Percentiles rank a stretch among this genome's conserved stretches.
Evolutionary conservation across 2,113 vertebrate species (phyloP).

Genomic region (Triplophysa tibetana): DNA sequence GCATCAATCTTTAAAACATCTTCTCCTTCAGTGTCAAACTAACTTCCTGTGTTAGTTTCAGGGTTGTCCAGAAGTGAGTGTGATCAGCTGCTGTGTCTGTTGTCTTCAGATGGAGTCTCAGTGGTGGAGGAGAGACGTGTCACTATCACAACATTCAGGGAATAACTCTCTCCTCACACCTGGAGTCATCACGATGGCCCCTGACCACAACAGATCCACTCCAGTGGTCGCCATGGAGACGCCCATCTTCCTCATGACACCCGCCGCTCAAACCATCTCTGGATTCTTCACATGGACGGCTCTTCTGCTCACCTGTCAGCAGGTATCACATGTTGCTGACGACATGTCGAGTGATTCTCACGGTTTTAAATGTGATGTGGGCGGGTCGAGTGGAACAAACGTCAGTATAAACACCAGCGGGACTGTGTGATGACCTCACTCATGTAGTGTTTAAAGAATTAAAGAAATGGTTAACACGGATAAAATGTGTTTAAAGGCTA

Average conservation of each 20-base stretch:
- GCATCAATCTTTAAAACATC: too few species aligned
- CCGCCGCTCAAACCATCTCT: constrained; percentile 88
- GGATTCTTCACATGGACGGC: constrained; percentile 97
- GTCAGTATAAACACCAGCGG: too few species aligned
- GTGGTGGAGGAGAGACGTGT: constrained; percentile 65
- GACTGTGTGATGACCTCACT: too few species aligned
- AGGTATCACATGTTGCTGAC: constrained; percentile 72
- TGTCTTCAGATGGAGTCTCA: constrained; percentile 64
- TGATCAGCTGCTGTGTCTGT: background rate
- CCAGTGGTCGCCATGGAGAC: constrained; percentile 80
- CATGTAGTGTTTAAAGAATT: too few species aligned
- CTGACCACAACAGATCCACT: constrained; percentile 77
- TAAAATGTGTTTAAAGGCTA: too few species aligned
- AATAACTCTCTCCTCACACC: constrained; percentile 64
- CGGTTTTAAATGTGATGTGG: too few species aligned
- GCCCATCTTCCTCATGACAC: constrained; percentile 93
- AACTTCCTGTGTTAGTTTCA: too few species aligned
- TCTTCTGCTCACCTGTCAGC: constrained; percentile 93
- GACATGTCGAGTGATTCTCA: too few species aligned
- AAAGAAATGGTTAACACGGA: too few species aligned
- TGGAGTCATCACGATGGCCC: constrained; percentile 60
- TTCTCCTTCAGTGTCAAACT: too few species aligned
- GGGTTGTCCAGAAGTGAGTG: too few species aligned
- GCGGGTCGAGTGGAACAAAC: too few species aligned
- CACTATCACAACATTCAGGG: constrained; percentile 57